A percentile compares a stretch with the other conserved stretches of the same genome.
phyloP scores from a whole-genome alignment of 2,797 vertebrate genomes.

The Neoniphon sammara region DNA sequence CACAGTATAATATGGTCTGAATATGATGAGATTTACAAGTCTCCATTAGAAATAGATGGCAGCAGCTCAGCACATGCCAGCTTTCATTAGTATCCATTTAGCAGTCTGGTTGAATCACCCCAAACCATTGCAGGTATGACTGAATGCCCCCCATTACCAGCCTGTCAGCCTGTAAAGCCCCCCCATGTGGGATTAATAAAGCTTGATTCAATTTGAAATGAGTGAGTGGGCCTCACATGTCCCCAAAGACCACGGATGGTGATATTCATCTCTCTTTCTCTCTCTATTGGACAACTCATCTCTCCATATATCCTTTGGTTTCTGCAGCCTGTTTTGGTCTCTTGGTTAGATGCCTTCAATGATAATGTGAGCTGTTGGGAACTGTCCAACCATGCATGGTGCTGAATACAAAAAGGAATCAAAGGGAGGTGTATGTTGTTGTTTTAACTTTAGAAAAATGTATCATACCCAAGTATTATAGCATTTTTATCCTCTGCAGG shows the following conservation, averaged over 20 bases:
- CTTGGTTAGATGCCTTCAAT: neutral
- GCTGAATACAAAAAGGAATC: neutral
- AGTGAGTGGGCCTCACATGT: slow-evolving; percentile 48
- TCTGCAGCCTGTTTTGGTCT: neutral
- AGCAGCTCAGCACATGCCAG: slow-evolving; percentile 29
- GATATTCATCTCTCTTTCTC: slow-evolving; percentile 41
- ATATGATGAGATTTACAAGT: neutral
- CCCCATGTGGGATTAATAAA: slow-evolving; percentile 72
- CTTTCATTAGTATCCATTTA: slow-evolving; percentile 56
- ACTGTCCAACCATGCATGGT: neutral
- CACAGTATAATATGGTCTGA: neutral
- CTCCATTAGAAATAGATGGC: slow-evolving; percentile 24
- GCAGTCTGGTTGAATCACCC: slow-evolving; percentile 40
- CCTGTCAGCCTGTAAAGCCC: slow-evolving; percentile 59
- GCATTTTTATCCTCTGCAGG: neutral
- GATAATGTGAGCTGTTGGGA: neutral
- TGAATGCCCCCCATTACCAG: slow-evolving; percentile 59
- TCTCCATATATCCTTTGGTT: neutral
- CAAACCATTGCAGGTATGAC: slow-evolving; percentile 55
- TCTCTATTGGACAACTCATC: slow-evolving; percentile 27
- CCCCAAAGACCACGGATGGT: slow-evolving; percentile 29
- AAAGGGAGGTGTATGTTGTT: neutral
- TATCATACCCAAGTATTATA: too few species aligned
- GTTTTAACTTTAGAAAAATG: neutral
- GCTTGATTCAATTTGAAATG: slow-evolving; percentile 76